Conservation (phyloP, 2,113 vertebrate species). For the Dromaius novaehollandiae region DNA sequence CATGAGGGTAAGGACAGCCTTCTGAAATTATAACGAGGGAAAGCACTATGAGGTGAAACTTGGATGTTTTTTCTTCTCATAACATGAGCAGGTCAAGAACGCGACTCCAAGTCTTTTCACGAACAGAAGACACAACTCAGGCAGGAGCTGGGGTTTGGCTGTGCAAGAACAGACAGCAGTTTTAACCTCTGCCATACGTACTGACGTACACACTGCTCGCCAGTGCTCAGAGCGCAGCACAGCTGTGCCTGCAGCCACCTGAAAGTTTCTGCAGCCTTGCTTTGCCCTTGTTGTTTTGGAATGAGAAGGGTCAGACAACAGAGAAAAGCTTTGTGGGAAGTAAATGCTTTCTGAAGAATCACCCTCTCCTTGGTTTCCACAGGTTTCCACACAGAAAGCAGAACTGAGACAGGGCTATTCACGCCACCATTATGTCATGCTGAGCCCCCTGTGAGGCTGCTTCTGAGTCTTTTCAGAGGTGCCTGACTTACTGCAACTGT, state of each 20-base stretch:
- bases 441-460: background rate
- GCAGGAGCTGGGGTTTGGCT: background rate
- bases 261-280: background rate
- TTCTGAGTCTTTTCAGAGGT: background rate
- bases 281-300: background rate
- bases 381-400: background rate
- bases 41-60: background rate
- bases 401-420: background rate
- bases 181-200: background rate
- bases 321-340: background rate
- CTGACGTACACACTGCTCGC: accelerated
- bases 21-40: background rate
- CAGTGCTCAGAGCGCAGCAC: background rate
- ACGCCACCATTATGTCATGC: background rate
- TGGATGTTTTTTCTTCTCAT: background rate
- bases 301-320: background rate
- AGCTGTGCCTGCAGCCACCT: background rate
- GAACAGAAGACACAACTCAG: background rate
- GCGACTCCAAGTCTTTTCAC: accelerated
- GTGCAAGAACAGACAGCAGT: background rate
- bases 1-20: background rate
- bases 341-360: background rate
- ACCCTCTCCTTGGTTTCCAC: background rate
- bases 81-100: background rate
- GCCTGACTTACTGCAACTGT: background rate